Base-by-base conservation (phyloP, 2,113 vertebrate genomes). In the Scolopax mira region DNA sequence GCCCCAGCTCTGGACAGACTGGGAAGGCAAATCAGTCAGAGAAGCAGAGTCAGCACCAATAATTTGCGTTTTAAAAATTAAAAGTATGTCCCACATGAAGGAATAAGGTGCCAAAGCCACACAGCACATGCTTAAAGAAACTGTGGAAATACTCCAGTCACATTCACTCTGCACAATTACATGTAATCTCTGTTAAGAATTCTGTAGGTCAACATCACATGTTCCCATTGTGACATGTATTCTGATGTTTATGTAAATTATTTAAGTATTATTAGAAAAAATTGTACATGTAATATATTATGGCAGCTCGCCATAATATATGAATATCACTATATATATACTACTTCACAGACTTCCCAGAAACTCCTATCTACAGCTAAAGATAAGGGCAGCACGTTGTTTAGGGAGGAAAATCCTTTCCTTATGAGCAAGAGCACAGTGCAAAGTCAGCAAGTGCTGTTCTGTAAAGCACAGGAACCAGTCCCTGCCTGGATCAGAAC, bases 181-280 rank as follows among this genome's bases (percentile, higher is more conserved):
- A 16, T 1, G 8, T 3, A 49, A 90, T 3, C 35, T 17, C 18
- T 0, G 0, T 6, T 48, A 37, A 10, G 27, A 21, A 55, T 24
- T 75, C 55, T 30, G 31, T 44, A 25, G 7, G 30, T 73, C 79
- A 75, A 21, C 28, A 51, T 23, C 55, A 73, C 2, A 8, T 12
- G 1, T 35, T 89, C 60, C 88, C 27, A 33, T 60, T 4, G 0
- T 10, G 88, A 69, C 39, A 60, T 23, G 13, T 30, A 72, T 49
- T 80, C 85, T 71, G 79, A 79, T 23, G 22, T 52, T 94, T 83
- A 79, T 60, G 25, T 16, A 81, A 85, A 64, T 90, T 90, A 85
- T 91, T 91, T 81, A 91, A 17, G 39, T 28, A 90, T 90, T 13
- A 15, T 48, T 60, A 84, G 19, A 30, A 73, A 52, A 84, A 57